Base-by-base conservation (phyloP, 2,888 invertebrate genomes). In the Galerucella nymphaeae region DNA sequence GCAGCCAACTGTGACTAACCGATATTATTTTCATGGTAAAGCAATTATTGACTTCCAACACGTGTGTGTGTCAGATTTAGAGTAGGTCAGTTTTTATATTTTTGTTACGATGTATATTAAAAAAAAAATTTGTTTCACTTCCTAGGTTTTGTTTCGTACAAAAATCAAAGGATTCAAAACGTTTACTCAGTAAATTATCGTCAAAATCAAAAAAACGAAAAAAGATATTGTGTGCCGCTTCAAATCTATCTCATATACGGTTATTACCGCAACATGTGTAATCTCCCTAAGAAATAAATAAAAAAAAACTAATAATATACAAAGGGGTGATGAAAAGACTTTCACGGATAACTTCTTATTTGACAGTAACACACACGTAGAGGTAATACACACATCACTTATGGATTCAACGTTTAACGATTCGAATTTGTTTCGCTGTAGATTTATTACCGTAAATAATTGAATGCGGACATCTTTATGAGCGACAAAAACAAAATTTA, bases 11-110 rank as follows among this genome's bases (percentile, higher is more conserved):
- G 45, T 20, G 58, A 45, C 57, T 18, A 42, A 66, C 66, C 30
- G 30, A 66, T 58, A 66, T 58, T 45, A 66, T 66, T 66, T 66
- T 55, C 57, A 66, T n/a, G 55, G 23, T 23, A 58, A n/a, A 58
- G 58, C 48, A 66, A 66, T 66, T 58, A 66, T 41, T 53, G 57
- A 58, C 66, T 20, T 58, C 66, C 45, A 41, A 58, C 66, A 66
- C 66, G 66, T 66, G 66, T 66, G 66, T 58, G 20, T 45, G n/a
- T 30, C 2, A 4, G 38, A 38, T 11, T 20, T 20, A 2, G n/a
- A 66, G 66, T 66, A 66, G 66, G 66, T 66, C 58, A 58, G 23
- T 58, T 66, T 30, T 66, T 53, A 45, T 63, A 63, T 30, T 65
- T 65, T 55, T 18, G 13, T 38, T 16, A 23, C 41, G 38, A 64